Base-by-base conservation (phyloP, 2,113 vertebrate genomes). In the Myanophis thanlyinensis region DNA sequence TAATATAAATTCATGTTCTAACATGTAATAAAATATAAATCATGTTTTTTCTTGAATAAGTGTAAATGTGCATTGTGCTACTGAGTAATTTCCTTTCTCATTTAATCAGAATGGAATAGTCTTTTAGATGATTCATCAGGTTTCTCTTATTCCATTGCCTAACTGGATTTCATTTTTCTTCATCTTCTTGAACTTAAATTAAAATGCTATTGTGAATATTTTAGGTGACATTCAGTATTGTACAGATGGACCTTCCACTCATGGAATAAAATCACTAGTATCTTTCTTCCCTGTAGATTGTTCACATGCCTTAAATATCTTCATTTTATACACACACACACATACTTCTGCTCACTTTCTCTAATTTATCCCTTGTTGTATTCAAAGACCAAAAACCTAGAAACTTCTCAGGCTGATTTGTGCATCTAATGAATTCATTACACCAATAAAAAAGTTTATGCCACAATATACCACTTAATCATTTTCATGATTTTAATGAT, bases 1-100 rank as follows among this genome's bases (percentile, higher is more conserved):
- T 92, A 90, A 80, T 8, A 73, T 1, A 90, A 94, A 56, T 88
- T 88, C 9, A 35, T 91, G 90, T 89, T 40, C 89, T 85, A 54
- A 85, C 4, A 40, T 1, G 20, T 40, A 91, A 4, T 1, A 90
- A 54, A 89, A 0, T 0, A 94, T 2, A 87, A 91, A 94, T 54
- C 0, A 91, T 88, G 9, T 10, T 89, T 56, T 0, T n/a, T 90
- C 48, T 88, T 89, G 3, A 90, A 46, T 89, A 53, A 92, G 91
- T 88, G 48, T 40, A 88, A 92, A 92, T 92, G 91, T 88, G 53
- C 48, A 88, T 92, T 53, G 23, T 53, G 2, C 35, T 52, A 44
- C 23, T 80, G 52, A 88, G 23, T 92, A 92, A 92, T 88, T 59
- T 40, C 1, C 9, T 49, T 46, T 92, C 22, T 88, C 49, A 48